phyloP scores from a whole-genome alignment of 2,113 vertebrate species.

The Rhinoderma darwinii region DNA sequence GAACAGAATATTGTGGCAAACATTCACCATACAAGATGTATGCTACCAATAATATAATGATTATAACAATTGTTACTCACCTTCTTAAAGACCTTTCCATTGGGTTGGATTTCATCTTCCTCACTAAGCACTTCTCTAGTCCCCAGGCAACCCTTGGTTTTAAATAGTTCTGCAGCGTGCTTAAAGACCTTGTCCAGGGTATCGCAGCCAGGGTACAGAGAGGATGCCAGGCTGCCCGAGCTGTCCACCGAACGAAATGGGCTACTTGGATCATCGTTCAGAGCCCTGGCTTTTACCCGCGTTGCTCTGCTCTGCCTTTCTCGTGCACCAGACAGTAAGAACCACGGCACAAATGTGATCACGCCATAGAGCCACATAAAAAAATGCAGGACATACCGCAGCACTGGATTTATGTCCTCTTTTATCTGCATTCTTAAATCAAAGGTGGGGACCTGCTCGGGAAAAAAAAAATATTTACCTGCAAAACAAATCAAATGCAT shows the following conservation, averaged over 20 bases:
- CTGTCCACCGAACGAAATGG: conserved; percentile 84
- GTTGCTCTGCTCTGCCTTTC: conserved; percentile 77
- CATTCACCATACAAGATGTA: too few species aligned
- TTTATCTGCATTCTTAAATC: conserved; percentile 84
- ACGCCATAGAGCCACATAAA: conserved; percentile 81
- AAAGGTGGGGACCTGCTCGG: not conserved
- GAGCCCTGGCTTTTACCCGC: conserved; percentile 80
- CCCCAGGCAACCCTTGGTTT: conserved; percentile 84
- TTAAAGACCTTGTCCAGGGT: conserved; percentile 90
- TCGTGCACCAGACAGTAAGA: conserved; percentile 83
- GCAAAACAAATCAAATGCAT: not conserved
- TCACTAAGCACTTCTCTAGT: conserved; percentile 89
- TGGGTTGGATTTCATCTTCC: conserved; percentile 91
- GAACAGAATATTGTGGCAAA: too few species aligned
- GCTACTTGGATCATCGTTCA: conserved; percentile 75
- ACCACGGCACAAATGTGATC: conserved; percentile 85
- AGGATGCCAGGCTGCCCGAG: conserved; percentile 74
- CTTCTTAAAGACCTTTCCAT: conserved; percentile 96
- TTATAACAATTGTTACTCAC: conserved; percentile 67
- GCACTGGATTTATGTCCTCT: conserved; percentile 85
- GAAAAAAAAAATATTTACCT: not conserved
- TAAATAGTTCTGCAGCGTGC: conserved; percentile 78
- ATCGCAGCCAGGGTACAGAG: conserved; percentile 82
- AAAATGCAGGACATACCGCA: conserved; percentile 85
- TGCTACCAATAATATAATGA: too few species aligned